Evolutionary conservation across 2,797 vertebrate genomes (phyloP), one percentile per base, ranked within the genome.

Genomic region (Poecile montanus): DNA sequence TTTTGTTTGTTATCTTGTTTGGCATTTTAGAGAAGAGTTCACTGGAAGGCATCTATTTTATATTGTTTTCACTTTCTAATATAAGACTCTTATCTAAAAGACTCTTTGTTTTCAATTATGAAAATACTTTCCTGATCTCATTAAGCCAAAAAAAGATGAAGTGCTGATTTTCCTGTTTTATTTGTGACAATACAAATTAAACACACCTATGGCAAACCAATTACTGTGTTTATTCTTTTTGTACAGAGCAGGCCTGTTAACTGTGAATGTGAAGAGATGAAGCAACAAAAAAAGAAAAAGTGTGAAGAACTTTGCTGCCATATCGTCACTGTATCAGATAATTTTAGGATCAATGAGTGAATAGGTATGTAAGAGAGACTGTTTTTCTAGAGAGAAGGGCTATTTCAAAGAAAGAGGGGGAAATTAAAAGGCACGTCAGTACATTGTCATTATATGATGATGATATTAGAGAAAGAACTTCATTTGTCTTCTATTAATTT

Each of bases 171-270:
- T 85, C 32, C 72, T 92, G 95, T 42, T 92, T 95, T 85, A 85
- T 88, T 96, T 96, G 84, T 95, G 84, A 95, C 93, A 94, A 85
- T 95, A 94, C 60, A 93, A 88, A 94, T 96, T 90, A 88, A 89
- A 81, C 45, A 91, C 22, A 95, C 82, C 81, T 84, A 72, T 83
- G 72, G 79, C 17, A 42, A 92, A 85, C 23, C 76, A 96, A 94
- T 96, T 84, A 70, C 47, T 72, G 34, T 77, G 36, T 63, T 84
- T 87, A 6, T 58, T 66, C 18, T 80, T 62, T 68, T 44, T 57
- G 34, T 40, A 58, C 29, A 60, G 63, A 85, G 50, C 56, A 95
- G 93, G 26, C 16, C 70, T 79, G 63, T 84, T 91, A 91, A 48
- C 62, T 78, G 38, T 16, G 9, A 51, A 91, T 47, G 36, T 45